Evolutionary conservation across 2,113 vertebrate species (phyloP).

Genomic region (Excalfactoria chinensis): DNA sequence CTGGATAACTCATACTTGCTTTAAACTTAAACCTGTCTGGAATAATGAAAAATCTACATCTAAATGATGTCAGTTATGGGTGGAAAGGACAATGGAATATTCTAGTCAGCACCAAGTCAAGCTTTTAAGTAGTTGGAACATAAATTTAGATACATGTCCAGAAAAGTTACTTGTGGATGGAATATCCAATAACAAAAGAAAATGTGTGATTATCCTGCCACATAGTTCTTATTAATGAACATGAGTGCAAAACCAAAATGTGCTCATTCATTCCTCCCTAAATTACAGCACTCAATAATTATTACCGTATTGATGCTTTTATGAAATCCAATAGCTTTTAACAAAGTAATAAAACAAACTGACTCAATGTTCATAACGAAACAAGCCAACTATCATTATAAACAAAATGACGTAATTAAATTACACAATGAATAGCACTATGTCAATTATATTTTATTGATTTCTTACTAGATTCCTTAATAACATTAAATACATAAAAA

Average conservation of each 20-base stretch:
- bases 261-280: conserved; percentile 18
- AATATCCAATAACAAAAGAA: conserved; percentile 12
- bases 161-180: not conserved
- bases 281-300: conserved; percentile 30
- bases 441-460: not conserved
- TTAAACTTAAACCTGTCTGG: not conserved
- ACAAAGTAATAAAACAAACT: conserved; percentile 17
- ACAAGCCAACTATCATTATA: conserved; percentile 7
- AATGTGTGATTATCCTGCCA: conserved; percentile 19
- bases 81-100: not conserved
- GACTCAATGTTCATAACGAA: conserved; percentile 30
- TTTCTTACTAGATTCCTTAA: not conserved
- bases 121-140: not conserved
- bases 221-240: conserved; percentile 46
- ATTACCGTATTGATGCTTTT: conserved; percentile 42
- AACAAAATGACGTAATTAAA: not conserved
- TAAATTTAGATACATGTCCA: not conserved
- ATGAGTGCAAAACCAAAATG: not conserved
- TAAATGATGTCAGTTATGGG: not conserved
- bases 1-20: not conserved
- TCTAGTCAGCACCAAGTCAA: not conserved
- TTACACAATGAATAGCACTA: not conserved
- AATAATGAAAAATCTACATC: not conserved
- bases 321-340: conserved; percentile 30
- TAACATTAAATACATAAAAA: not conserved